These are phyloP conservation scores for Pogonocichla stellata DNA, from an alignment of 2,113 vertebrate species.

Conservation along the genomic window DNA sequence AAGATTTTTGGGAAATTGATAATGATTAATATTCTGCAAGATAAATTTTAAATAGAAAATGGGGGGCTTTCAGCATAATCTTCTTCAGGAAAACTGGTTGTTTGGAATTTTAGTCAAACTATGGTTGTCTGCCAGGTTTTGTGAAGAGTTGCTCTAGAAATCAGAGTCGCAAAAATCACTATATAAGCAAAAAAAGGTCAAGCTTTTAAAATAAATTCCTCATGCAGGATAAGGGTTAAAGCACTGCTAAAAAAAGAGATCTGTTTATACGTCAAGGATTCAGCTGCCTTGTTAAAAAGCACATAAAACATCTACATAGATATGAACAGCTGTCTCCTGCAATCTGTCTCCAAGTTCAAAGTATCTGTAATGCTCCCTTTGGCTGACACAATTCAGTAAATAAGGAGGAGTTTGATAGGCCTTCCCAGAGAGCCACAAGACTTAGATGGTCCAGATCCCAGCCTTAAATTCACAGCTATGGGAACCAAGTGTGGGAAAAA, in stretches of 20 bases:
- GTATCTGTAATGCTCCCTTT: neutral
- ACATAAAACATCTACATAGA: neutral
- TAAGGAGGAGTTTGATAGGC: neutral
- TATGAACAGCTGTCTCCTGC: neutral
- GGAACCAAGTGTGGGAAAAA: neutral
- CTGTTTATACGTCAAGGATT: slow-evolving; percentile 11
- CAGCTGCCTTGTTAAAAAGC: neutral
- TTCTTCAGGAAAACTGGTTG: neutral
- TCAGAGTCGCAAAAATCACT: neutral
- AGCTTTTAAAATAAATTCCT: neutral
- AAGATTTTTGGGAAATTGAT: neutral
- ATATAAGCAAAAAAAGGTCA: neutral
- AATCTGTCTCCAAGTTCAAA: neutral
- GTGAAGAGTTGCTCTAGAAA: neutral
- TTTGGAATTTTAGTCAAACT: neutral
- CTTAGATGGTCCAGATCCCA: neutral
- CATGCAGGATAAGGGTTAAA: neutral
- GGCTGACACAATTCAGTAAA: neutral
- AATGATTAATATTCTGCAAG: neutral
- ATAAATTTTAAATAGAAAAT: neutral
- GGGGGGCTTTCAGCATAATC: neutral
- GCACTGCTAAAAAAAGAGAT: neutral
- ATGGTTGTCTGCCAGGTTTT: neutral
- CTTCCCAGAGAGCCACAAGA: neutral
- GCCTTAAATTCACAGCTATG: neutral